Conservation (phyloP, 2,113 vertebrate genomes). For the Chaetops frenatus region DNA sequence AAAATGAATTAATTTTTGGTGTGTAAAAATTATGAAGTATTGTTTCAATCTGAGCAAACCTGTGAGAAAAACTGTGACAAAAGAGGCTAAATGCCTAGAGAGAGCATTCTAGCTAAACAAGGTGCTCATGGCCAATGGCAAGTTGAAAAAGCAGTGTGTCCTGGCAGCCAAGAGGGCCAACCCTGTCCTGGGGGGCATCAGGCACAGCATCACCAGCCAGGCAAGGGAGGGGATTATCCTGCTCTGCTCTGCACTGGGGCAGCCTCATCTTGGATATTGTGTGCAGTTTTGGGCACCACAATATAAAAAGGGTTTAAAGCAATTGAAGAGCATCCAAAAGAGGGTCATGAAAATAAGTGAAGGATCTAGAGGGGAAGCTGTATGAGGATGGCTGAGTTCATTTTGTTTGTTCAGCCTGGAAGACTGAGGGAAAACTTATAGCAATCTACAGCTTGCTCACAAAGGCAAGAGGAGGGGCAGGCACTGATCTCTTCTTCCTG, state of each 20-base stretch:
- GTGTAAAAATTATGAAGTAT: background rate
- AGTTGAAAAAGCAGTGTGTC: background rate
- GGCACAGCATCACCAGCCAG: rapidly evolving
- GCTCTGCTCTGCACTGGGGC: rapidly evolving
- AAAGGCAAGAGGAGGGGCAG: background rate
- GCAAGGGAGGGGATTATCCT: background rate
- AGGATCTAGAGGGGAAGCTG: background rate
- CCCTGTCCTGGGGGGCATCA: rapidly evolving
- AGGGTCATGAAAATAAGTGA: background rate
- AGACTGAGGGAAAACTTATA: background rate
- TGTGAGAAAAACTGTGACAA: background rate
- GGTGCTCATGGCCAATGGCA: rapidly evolving
- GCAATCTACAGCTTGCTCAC: background rate
- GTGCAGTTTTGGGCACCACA: background rate
- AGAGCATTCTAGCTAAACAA: background rate
- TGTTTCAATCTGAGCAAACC: background rate
- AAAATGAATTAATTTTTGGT: background rate
- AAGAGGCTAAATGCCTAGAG: background rate
- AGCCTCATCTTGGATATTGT: rapidly evolving
- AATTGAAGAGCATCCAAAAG: background rate
- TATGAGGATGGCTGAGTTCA: background rate
- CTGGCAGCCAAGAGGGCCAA: background rate
- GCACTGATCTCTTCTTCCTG: background rate
- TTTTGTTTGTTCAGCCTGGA: background rate
- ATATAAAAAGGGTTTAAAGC: background rate